Conservation (phyloP, 2,113 vertebrate species). For the Cyanoliseus patagonus region DNA sequence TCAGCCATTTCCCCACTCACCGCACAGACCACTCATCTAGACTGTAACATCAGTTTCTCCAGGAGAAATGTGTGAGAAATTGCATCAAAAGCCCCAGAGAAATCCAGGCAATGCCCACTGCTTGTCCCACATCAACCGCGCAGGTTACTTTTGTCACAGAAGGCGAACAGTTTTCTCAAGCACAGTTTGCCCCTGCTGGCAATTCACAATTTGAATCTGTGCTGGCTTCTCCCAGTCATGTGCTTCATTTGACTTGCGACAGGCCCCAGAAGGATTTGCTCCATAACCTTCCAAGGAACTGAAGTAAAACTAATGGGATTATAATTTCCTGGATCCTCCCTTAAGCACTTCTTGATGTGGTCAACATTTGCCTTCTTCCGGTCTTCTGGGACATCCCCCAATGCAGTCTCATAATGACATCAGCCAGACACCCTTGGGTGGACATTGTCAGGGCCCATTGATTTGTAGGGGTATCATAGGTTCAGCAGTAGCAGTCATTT, state of each 20-base stretch:
- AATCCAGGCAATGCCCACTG: background rate
- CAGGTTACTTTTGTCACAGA: background rate
- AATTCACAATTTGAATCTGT: background rate
- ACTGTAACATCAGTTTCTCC: accelerated
- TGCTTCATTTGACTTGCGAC: background rate
- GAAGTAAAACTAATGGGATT: background rate
- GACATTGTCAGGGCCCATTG: background rate
- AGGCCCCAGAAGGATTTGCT: background rate
- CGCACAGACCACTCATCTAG: background rate
- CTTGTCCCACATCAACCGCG: accelerated
- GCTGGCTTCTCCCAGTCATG: background rate
- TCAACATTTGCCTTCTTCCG: background rate
- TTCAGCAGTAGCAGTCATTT: no score
- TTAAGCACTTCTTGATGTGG: background rate
- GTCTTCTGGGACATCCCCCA: background rate
- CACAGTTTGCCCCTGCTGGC: background rate
- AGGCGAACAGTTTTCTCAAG: background rate
- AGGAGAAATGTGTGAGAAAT: background rate
- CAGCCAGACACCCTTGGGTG: background rate
- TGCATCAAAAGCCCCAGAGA: background rate
- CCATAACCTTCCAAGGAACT: background rate
- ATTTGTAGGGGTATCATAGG: background rate
- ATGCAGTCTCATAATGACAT: background rate
- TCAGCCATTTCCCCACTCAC: background rate
- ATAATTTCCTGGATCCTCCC: background rate